Evolutionary conservation across 2,888 invertebrate species (phyloP), one percentile per base, ranked within the genome.

Genomic region (Cantharis lateralis): DNA sequence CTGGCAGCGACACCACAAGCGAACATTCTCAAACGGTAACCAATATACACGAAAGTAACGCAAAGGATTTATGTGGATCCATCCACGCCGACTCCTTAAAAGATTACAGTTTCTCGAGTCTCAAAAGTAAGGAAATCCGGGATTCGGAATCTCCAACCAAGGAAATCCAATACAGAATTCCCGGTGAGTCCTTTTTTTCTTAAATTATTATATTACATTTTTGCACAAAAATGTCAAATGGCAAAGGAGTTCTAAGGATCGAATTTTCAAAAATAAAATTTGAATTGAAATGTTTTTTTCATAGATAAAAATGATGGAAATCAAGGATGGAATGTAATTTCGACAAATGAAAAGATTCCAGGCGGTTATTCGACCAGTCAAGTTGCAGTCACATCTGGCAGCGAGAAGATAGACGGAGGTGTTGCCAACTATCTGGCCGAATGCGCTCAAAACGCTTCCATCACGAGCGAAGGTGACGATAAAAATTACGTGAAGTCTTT

Each of bases 81-180:
- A 86, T 83, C 32, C 94, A 95, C 87, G 92, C 93, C 72, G 92
- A 93, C 85, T 93, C 93, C 13, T 90, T 95, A 84, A 91, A 91
- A 72, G 94, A 95, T 88, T 94, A 95, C 88, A 94, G 92, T 86
- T 95, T 94, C 89, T 91, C 94, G 87, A 93, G 93, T 80, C 90
- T 94, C 87, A 95, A 95, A 89, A 92, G 92, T 83, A 94, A 95
- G 89, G 94, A 95, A 89, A 93, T 95, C 79, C 91, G 94, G 76
- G 95, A 95, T 86, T 94, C 94, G 16, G 93, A 93, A 88, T 94
- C 94, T 77, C 94, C 95, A 26, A 93, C 93, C 75, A 91, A 92
- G 87, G 93, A 93, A 70, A 85, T 87, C 74, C 86, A 81, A 70
- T 86, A 86, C 75, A 83, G 83, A 82, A 79, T 83, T 63, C 28